These are phyloP conservation scores for Anaspis maculata DNA, from an alignment of 2,888 invertebrate species.

Conservation along the genomic window DNA sequence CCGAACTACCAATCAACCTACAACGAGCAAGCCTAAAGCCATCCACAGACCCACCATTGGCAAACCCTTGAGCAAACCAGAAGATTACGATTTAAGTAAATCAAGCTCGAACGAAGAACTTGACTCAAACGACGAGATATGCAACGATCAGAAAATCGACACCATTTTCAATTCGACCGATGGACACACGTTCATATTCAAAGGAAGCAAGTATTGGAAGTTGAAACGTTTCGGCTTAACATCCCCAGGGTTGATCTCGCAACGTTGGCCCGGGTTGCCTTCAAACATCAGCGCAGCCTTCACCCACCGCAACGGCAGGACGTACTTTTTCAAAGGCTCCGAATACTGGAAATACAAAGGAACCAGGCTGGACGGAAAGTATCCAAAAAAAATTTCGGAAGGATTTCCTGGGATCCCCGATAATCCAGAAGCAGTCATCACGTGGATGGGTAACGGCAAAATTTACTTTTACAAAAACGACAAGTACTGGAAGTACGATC, in stretches of 20 bases:
- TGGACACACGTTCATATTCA: conserved; percentile 83
- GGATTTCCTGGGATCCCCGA: conserved; percentile 90
- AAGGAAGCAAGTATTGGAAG: conserved; percentile 82
- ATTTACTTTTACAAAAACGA: conserved; percentile 46
- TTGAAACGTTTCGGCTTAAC: conserved; percentile 80
- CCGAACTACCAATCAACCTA: too few relatives aligned
- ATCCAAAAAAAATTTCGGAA: conserved; percentile 86
- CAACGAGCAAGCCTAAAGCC: too few relatives aligned
- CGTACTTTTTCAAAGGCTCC: conserved; percentile 94
- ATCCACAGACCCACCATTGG: too few relatives aligned
- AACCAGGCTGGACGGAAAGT: conserved; percentile 74
- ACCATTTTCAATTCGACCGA: conserved; percentile 86
- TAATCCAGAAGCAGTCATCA: conserved; percentile 87
- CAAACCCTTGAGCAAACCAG: conserved; percentile 18
- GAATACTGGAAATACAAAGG: conserved; percentile 91
- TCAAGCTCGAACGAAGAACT: conserved; percentile 20
- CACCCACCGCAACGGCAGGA: conserved; percentile 91
- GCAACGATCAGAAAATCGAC: conserved; percentile 73
- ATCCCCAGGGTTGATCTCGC: conserved; percentile 76
- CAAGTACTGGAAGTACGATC: conserved; percentile 94
- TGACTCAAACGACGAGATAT: conserved; percentile 58
- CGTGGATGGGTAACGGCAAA: conserved; percentile 96
- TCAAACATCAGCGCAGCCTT: conserved; percentile 87
- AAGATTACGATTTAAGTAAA: conserved; percentile 24
- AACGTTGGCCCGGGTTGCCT: conserved; percentile 77